A percentile compares a stretch with the other conserved stretches of the same genome.
Conservation (phyloP, 2,888 invertebrate genomes). For the Epinotia nisella region DNA sequence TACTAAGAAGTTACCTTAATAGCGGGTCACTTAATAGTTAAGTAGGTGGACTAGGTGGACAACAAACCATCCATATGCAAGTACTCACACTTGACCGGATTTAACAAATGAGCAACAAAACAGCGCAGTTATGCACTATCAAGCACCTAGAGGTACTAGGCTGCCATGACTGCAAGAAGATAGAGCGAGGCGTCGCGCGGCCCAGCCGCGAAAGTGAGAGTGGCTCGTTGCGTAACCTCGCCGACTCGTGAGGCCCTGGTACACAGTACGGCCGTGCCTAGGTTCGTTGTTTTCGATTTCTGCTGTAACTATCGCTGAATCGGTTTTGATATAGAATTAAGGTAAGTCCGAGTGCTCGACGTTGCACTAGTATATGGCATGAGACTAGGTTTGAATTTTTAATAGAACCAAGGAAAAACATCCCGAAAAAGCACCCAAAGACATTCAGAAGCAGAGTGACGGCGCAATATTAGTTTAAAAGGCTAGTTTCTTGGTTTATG, state of each 20-base stretch:
- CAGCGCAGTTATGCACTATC: slow-evolving; percentile 41
- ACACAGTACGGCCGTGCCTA: slow-evolving; percentile 59
- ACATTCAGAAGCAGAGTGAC: too few relatives aligned
- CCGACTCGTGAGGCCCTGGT: slow-evolving; percentile 72
- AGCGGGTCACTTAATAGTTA: too few relatives aligned
- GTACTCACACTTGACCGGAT: slow-evolving; percentile 22
- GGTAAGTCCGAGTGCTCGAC: too few relatives aligned
- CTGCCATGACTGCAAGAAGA: slow-evolving; percentile 51
- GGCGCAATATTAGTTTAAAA: background rate
- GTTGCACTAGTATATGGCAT: too few relatives aligned
- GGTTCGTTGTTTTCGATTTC: slow-evolving; percentile 48
- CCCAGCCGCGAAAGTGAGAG: slow-evolving; percentile 80
- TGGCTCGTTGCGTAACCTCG: slow-evolving; percentile 74
- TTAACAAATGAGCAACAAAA: slow-evolving; percentile 23
- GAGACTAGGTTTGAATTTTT: too few relatives aligned
- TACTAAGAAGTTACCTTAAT: too few relatives aligned
- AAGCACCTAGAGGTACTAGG: slow-evolving; percentile 50
- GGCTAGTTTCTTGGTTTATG: too few relatives aligned
- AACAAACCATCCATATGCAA: background rate
- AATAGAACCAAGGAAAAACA: too few relatives aligned
- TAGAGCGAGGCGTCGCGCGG: slow-evolving; percentile 44
- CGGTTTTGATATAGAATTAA: slow-evolving; percentile 7
- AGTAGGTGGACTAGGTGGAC: too few relatives aligned
- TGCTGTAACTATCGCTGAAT: slow-evolving; percentile 19
- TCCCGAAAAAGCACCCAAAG: too few relatives aligned